Conservation (phyloP, 1,140 invertebrate genomes). For the Heliconius congener region DNA sequence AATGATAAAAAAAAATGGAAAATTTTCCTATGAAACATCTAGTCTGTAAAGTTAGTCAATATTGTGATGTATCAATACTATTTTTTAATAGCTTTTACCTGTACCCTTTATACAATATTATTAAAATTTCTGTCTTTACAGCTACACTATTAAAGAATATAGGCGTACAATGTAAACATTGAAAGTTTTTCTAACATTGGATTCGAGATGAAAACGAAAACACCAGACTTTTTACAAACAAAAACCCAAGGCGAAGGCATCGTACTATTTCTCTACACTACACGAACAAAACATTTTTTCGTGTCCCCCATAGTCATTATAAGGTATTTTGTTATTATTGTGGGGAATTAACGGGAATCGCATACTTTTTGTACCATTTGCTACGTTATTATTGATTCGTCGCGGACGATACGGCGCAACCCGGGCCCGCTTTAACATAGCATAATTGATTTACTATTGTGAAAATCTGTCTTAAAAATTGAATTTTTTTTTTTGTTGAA, state of each 20-base stretch:
- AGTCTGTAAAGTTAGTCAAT: too few species aligned
- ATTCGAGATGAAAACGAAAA: not conserved
- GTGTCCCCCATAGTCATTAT: conserved; percentile 19
- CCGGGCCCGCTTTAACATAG: conserved; percentile 22
- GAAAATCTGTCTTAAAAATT: conserved; percentile 17
- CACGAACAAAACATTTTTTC: not conserved
- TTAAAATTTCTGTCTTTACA: not conserved
- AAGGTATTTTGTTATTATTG: conserved; percentile 32
- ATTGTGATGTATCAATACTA: not conserved
- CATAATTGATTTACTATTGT: conserved; percentile 34
- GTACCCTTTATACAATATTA: not conserved
- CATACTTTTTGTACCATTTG: conserved; percentile 53
- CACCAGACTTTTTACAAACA: not conserved
- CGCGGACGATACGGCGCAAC: conserved; percentile 39
- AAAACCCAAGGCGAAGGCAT: not conserved
- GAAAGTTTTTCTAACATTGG: not conserved
- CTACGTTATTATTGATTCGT: conserved; percentile 62
- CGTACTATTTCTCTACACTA: not conserved
- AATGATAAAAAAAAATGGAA: too few species aligned
- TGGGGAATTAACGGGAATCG: conserved; percentile 49
- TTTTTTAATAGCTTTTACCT: not conserved
- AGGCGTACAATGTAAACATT: not conserved
- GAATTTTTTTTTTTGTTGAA: conserved; percentile 6
- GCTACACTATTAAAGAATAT: not conserved
- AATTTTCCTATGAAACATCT: too few species aligned